A percentile compares a stretch with the other conserved stretches of the same genome.
phyloP scores from a whole-genome alignment of 2,888 invertebrate species.

The Leuctra nigra region DNA sequence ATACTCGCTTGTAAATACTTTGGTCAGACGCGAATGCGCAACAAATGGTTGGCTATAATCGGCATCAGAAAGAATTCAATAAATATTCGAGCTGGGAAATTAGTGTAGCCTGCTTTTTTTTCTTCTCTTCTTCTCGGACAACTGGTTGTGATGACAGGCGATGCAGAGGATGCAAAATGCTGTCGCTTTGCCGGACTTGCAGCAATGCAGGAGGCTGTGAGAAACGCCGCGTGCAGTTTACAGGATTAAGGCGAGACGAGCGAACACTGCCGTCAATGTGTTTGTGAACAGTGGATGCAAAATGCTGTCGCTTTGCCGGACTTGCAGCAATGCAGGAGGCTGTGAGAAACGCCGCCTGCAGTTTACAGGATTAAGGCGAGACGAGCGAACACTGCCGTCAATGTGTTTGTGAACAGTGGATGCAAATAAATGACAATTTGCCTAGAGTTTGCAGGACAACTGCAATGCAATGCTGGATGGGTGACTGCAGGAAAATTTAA shows the following conservation, averaged over 20 bases:
- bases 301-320: no score
- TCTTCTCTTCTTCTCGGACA: neutral
- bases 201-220: no score
- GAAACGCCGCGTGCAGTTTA: no score
- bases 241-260: neutral
- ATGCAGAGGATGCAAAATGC: no score
- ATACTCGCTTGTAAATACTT: constrained; percentile 1
- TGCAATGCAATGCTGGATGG: constrained; percentile 5
- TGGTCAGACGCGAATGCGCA: neutral
- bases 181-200: no score
- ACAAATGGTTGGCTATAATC: constrained; percentile 1
- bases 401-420: neutral
- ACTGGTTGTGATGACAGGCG: neutral
- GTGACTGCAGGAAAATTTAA: no score
- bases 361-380: neutral
- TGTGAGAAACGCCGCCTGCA: no score
- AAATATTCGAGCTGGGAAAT: constrained; percentile 5
- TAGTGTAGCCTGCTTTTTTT: constrained; percentile 1
- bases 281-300: neutral
- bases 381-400: neutral
- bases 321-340: no score
- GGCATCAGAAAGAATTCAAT: neutral
- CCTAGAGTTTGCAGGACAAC: no score
- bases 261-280: neutral
- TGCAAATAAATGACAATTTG: no score